These are phyloP conservation scores for Neelides folsomi DNA, from an alignment of 2,888 invertebrate genomes.

Conservation along the genomic window DNA sequence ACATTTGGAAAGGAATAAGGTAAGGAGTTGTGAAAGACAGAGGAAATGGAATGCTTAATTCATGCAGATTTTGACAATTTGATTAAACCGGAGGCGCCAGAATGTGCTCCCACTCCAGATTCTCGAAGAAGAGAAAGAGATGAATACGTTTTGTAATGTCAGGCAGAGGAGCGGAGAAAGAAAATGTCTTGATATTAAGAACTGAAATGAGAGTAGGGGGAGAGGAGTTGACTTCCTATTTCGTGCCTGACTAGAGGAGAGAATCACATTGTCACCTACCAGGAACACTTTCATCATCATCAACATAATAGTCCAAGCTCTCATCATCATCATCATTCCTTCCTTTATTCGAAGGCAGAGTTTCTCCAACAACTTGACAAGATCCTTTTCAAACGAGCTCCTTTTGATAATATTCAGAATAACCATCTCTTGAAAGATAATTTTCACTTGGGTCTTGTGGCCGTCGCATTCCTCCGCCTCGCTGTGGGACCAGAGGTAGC, in stretches of 20 bases:
- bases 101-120: too few species aligned
- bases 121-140: too few species aligned
- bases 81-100: too few species aligned
- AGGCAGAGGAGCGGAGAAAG: too few species aligned
- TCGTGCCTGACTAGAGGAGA: too few species aligned
- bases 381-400: conserved; percentile 1
- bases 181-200: neutral
- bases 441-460: neutral
- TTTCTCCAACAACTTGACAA: neutral
- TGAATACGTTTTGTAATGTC: too few species aligned
- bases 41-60: too few species aligned
- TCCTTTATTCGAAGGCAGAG: conserved; percentile 3
- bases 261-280: too few species aligned
- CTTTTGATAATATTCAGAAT: neutral
- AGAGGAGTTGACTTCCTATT: neutral
- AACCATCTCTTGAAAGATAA: too few species aligned
- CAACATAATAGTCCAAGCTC: conserved; percentile 6
- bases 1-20: too few species aligned
- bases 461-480: neutral
- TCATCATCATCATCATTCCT: conserved; percentile 9
- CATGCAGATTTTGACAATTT: too few species aligned
- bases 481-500: neutral
- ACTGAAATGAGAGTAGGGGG: conserved; percentile 1
- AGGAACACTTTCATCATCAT: conserved; percentile 6
- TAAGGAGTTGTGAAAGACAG: too few species aligned